These are phyloP conservation scores for Pissodes strobi DNA, from an alignment of 1,140 invertebrate species.

Conservation along the genomic window DNA sequence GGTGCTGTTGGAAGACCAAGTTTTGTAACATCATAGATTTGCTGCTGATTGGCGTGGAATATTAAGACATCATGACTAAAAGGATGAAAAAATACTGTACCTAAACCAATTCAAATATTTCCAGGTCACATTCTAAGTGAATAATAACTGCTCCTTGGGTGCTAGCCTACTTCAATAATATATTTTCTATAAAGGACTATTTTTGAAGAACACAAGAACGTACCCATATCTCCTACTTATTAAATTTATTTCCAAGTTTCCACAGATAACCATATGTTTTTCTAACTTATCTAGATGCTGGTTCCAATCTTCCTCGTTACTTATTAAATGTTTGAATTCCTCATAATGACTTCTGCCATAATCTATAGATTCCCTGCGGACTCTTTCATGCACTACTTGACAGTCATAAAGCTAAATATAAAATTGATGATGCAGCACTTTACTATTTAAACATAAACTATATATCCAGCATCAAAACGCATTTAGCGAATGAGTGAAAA, in stretches of 20 bases:
- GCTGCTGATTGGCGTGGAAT: conserved; percentile 69
- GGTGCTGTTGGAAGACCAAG: conserved; percentile 62
- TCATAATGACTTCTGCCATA: conserved; percentile 68
- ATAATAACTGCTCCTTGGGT: too few species aligned
- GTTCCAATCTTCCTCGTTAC: conserved; percentile 56
- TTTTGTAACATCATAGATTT: conserved; percentile 62
- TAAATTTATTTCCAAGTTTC: conserved; percentile 48
- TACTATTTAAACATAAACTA: too few species aligned
- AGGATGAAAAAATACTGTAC: conserved; percentile 19
- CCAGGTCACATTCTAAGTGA: too few species aligned
- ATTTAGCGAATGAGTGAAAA: too few species aligned
- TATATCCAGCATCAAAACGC: too few species aligned
- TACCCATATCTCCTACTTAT: conserved; percentile 52
- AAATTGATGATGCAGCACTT: too few species aligned
- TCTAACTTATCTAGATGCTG: conserved; percentile 49
- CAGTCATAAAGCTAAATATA: conserved; percentile 67
- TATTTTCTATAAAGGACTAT: background rate
- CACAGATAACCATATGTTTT: conserved; percentile 52
- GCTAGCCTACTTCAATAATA: too few species aligned
- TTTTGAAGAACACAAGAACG: too few species aligned
- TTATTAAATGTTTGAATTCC: conserved; percentile 59
- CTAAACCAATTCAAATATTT: too few species aligned
- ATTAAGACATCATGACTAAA: conserved; percentile 74
- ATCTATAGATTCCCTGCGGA: conserved; percentile 72
- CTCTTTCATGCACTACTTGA: conserved; percentile 73